phyloP scores from a whole-genome alignment of 2,113 vertebrate species.

The Dermatemys mawii region DNA sequence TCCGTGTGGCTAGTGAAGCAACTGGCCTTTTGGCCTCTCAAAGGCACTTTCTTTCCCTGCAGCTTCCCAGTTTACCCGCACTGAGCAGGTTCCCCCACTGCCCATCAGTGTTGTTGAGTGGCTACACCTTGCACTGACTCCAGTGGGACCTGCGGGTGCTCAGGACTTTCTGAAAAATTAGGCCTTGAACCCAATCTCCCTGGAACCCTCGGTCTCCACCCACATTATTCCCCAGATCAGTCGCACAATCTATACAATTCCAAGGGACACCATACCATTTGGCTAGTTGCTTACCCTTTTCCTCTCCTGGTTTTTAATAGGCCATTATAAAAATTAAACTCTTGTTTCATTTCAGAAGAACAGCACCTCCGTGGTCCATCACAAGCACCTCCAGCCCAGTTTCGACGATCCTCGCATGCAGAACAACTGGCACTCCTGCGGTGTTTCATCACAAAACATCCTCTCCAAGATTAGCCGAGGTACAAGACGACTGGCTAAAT shows the following conservation, averaged over 20 bases:
- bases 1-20: background rate
- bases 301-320: background rate
- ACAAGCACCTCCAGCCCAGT: rapidly evolving
- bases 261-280: background rate
- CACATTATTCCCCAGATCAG: background rate
- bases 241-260: background rate
- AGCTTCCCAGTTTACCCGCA: background rate
- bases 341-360: constrained; percentile 44
- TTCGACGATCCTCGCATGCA: rapidly evolving
- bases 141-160: background rate
- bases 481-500: background rate
- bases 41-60: no score
- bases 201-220: background rate
- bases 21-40: background rate
- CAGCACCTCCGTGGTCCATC: rapidly evolving
- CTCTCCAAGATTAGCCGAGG: constrained; percentile 41
- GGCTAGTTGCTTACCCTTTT: background rate
- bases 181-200: background rate
- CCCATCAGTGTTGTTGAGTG: background rate
- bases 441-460: background rate
- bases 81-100: background rate
- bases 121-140: background rate
- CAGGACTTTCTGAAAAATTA: background rate
- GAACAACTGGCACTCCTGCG: background rate
- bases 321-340: background rate